phyloP scores from a whole-genome alignment of 2,888 invertebrate species.

The Ophonus ardosiacus region DNA sequence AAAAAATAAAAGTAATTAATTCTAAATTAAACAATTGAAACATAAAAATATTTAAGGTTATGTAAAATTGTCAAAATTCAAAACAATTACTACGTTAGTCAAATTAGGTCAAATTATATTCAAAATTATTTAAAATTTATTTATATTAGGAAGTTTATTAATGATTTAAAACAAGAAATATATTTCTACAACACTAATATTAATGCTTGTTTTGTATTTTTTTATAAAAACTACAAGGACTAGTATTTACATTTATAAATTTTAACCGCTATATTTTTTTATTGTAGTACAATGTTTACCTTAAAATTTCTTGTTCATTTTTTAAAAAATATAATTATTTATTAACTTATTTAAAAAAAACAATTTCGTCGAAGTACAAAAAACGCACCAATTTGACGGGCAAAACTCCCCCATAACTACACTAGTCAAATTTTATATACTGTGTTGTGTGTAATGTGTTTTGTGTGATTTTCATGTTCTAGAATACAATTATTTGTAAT shows the following conservation, averaged over 20 bases:
- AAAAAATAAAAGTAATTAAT: neutral
- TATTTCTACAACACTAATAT: neutral
- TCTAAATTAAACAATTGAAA: neutral
- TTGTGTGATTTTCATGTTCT: conserved; percentile 55
- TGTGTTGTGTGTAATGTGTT: conserved; percentile 51
- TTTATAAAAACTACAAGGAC: too few relatives aligned
- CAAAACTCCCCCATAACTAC: conserved; percentile 51
- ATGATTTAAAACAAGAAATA: neutral
- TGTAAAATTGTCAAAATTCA: conserved; percentile 20
- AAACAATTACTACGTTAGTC: conserved; percentile 29
- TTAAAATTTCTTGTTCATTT: neutral
- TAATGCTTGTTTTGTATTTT: neutral
- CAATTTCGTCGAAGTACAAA: conserved; percentile 2
- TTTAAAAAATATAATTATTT: neutral
- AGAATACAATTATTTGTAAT: conserved; percentile 61
- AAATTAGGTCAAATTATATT: neutral
- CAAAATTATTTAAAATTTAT: neutral
- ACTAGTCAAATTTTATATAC: conserved; percentile 34
- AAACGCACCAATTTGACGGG: conserved; percentile 29
- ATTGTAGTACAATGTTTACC: too few relatives aligned
- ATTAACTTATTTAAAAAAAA: neutral
- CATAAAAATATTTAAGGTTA: neutral
- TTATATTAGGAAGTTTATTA: neutral
- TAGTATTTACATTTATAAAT: too few relatives aligned
- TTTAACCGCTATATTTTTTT: too few relatives aligned